These are phyloP conservation scores for Chrysotoxum bicinctum DNA, from an alignment of 2,888 invertebrate species.

Conservation along the genomic window DNA sequence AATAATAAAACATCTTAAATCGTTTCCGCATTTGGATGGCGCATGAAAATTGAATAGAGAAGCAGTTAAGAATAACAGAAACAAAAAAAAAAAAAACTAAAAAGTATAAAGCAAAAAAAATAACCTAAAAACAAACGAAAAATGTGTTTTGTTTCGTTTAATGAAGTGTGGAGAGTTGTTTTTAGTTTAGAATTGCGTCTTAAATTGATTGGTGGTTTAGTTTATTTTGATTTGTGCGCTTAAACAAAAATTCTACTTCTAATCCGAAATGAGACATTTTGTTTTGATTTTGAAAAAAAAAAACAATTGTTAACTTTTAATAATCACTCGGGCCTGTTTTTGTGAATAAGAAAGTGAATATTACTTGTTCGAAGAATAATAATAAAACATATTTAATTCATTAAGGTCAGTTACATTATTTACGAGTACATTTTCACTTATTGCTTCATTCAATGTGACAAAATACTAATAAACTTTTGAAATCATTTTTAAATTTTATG, in stretches of 20 bases:
- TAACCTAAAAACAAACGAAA: constrained; percentile 35
- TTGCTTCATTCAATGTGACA: not conserved
- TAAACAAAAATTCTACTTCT: not conserved
- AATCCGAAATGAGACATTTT: not conserved
- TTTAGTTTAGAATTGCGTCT: constrained; percentile 70
- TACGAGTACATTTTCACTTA: not conserved
- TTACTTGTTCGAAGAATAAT: not conserved
- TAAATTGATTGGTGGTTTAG: constrained; percentile 60
- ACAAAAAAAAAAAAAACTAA: not conserved
- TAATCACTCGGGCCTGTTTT: not conserved
- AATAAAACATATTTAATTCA: not conserved
- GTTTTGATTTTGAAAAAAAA: not conserved
- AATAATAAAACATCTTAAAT: constrained; percentile 72
- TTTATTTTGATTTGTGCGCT: constrained; percentile 45
- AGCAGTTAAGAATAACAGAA: constrained; percentile 19
- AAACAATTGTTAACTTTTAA: not conserved
- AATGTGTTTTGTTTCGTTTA: constrained; percentile 60
- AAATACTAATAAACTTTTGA: not conserved
- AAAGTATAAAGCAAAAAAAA: not conserved
- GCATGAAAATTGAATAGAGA: constrained; percentile 65
- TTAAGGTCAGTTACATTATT: constrained; percentile 27
- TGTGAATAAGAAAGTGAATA: not conserved
- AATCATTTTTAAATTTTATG: not conserved
- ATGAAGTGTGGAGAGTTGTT: constrained; percentile 62
- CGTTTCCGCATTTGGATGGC: constrained; percentile 71